Evolutionary conservation across 1,140 invertebrate species (phyloP).

Genomic region (Drosophila persimilis): DNA sequence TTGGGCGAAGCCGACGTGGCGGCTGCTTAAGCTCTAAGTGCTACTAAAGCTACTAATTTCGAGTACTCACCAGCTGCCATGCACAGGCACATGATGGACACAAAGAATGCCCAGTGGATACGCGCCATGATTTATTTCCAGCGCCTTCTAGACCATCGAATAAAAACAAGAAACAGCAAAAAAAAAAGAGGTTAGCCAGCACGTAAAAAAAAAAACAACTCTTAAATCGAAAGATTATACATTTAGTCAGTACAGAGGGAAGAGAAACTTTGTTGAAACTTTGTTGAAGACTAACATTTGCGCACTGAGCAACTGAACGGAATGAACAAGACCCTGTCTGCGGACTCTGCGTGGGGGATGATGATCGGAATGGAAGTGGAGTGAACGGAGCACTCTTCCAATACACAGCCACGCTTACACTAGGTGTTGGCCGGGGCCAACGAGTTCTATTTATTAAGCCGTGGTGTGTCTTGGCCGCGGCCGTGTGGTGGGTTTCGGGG

Average conservation of each 20-base stretch:
- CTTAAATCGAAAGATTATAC: too few relatives aligned
- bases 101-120: constrained; percentile 68
- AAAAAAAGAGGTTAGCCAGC: constrained; percentile 27
- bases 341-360: constrained; percentile 40
- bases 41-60: neutral
- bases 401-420: constrained; percentile 83
- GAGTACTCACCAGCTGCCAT: constrained; percentile 74
- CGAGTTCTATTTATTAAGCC: constrained; percentile 83
- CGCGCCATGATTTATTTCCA: constrained; percentile 69
- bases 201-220: constrained; percentile 29
- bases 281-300: constrained; percentile 42
- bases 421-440: constrained; percentile 81
- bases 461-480: constrained; percentile 56
- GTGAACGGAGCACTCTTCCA: constrained; percentile 76
- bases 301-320: constrained; percentile 48
- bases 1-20: constrained; percentile 24
- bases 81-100: constrained; percentile 70
- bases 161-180: constrained; percentile 37
- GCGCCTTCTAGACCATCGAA: constrained; percentile 57
- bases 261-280: constrained; percentile 20
- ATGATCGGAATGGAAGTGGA: constrained; percentile 42
- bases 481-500: constrained; percentile 53
- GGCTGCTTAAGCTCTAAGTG: constrained; percentile 22
- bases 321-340: constrained; percentile 10
- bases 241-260: neutral